Percentiles rank a stretch among this genome's conserved stretches.
These are phyloP conservation scores for Champsocephalus esox DNA, from an alignment of 2,797 vertebrate species.

Conservation along the genomic window DNA sequence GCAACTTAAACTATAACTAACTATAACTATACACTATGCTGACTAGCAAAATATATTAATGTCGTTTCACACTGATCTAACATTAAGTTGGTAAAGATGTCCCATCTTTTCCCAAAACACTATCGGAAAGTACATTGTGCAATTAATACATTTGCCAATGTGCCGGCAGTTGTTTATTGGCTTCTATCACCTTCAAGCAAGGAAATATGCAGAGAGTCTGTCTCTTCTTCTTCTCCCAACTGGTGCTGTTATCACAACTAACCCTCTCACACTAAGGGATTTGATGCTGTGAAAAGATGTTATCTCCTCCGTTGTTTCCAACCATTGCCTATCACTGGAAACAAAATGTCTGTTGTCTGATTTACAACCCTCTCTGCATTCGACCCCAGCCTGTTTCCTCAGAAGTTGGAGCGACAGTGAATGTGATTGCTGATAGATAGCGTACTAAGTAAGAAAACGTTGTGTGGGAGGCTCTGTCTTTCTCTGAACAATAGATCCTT, in stretches of 20 bases:
- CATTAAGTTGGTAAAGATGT: background rate
- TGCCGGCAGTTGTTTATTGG: conserved; percentile 11
- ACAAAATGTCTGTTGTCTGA: conserved; percentile 11
- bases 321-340: background rate
- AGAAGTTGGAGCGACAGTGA: conserved; percentile 28
- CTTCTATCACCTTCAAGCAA: conserved; percentile 12
- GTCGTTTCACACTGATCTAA: conserved; percentile 6
- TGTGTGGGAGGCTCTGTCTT: conserved; percentile 49
- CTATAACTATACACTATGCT: background rate
- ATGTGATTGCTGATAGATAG: conserved; percentile 51
- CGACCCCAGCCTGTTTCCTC: conserved; percentile 19
- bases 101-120: background rate
- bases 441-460: conserved; percentile 31
- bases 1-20: no score
- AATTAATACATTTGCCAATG: background rate
- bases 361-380: conserved; percentile 25
- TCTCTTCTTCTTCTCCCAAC: background rate
- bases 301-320: conserved; percentile 33
- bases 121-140: background rate
- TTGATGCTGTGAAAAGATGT: conserved; percentile 25
- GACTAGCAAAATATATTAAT: background rate
- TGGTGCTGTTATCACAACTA: conserved; percentile 33
- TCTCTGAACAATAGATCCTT: conserved; percentile 46
- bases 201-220: background rate
- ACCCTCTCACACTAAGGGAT: conserved; percentile 20